Percentiles rank a stretch among this genome's conserved stretches.
Evolutionary conservation across 2,888 invertebrate species (phyloP).

Genomic region (Esperia sulphurella): DNA sequence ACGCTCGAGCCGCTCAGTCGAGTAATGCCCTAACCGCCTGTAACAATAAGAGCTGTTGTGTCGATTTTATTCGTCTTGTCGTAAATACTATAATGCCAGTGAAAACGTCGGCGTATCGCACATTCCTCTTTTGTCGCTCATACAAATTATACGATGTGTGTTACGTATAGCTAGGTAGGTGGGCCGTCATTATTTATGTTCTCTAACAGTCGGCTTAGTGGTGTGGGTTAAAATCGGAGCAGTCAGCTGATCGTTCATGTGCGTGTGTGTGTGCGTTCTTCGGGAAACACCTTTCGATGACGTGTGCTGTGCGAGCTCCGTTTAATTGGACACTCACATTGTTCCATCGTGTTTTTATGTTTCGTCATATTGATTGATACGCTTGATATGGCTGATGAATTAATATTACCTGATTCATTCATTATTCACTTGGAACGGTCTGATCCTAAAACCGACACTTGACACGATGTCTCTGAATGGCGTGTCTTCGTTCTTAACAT

Average conservation of each 20-base stretch:
- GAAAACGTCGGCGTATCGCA: slow-evolving; percentile 64
- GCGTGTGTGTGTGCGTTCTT: slow-evolving; percentile 72
- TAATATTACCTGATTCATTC: slow-evolving; percentile 22
- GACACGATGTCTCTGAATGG: background rate
- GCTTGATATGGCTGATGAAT: slow-evolving; percentile 30
- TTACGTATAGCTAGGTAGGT: slow-evolving; percentile 77
- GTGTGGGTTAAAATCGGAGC: slow-evolving; percentile 79
- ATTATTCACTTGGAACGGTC: background rate
- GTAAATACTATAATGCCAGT: slow-evolving; percentile 60
- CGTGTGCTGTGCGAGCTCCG: slow-evolving; percentile 73
- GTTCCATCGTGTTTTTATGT: slow-evolving; percentile 63
- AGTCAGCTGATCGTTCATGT: slow-evolving; percentile 73
- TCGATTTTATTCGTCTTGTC: slow-evolving; percentile 53
- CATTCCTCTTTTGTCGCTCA: slow-evolving; percentile 66
- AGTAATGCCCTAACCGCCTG: slow-evolving; percentile 56
- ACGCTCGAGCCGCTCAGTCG: slow-evolving; percentile 36
- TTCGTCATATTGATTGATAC: slow-evolving; percentile 41
- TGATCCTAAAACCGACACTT: background rate
- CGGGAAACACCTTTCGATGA: slow-evolving; percentile 80
- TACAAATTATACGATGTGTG: slow-evolving; percentile 75
- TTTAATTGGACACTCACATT: slow-evolving; percentile 78
- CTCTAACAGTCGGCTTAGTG: slow-evolving; percentile 72
- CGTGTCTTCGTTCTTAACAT: too few relatives aligned
- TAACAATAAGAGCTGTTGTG: slow-evolving; percentile 38
- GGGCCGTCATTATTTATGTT: slow-evolving; percentile 79